Percentiles rank a stretch among this genome's conserved stretches.
These are phyloP conservation scores for Calephelis perditalis DNA, from an alignment of 2,888 invertebrate genomes.

Conservation along the genomic window DNA sequence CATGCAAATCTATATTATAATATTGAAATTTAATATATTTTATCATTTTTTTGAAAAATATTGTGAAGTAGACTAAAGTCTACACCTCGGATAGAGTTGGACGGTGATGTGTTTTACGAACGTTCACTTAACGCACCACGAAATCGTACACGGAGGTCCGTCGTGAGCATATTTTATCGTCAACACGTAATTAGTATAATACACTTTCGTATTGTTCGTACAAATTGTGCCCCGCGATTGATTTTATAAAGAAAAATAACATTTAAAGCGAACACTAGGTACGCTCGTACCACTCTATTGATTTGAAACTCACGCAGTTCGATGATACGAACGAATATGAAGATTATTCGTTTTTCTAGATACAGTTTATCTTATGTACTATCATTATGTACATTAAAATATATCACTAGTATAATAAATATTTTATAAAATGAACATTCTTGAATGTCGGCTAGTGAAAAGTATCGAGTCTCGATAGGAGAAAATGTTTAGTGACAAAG, in stretches of 20 bases:
- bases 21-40: too few relatives aligned
- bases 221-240: too few relatives aligned
- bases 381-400: slow-evolving; percentile 2
- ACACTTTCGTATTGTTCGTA: too few relatives aligned
- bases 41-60: too few relatives aligned
- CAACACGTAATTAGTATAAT: too few relatives aligned
- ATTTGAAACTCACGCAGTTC: slow-evolving; percentile 15
- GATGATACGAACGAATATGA: not conserved
- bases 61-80: too few relatives aligned
- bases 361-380: not conserved
- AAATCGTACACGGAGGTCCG: too few relatives aligned
- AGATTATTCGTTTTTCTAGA: not conserved
- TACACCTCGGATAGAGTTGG: too few relatives aligned
- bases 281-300: slow-evolving; percentile 13
- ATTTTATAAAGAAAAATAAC: slow-evolving; percentile 20
- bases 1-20: too few relatives aligned
- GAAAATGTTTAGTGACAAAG: slow-evolving; percentile 23
- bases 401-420: slow-evolving; percentile 3
- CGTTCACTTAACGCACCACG: too few relatives aligned
- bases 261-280: slow-evolving; percentile 21
- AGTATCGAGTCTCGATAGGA: slow-evolving; percentile 20
- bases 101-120: too few relatives aligned
- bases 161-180: too few relatives aligned
- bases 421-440: slow-evolving; percentile 17
- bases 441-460: slow-evolving; percentile 25